phyloP scores from a whole-genome alignment of 2,888 invertebrate genomes.

The Branchellion lobata region DNA sequence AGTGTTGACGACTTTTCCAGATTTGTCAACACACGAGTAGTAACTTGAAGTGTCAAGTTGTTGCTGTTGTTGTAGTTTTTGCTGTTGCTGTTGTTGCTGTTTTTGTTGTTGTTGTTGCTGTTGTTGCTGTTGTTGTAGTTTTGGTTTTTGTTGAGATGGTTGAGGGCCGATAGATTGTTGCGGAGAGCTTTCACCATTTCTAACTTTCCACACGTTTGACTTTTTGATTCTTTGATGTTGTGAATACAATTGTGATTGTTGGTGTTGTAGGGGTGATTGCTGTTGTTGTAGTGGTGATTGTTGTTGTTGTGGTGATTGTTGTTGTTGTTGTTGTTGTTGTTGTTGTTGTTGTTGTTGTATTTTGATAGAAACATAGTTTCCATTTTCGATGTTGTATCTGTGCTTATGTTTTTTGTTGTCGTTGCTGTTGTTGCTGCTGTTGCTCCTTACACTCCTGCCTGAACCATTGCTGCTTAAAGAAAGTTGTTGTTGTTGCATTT shows the following conservation, averaged over 20 bases:
- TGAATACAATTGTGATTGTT: neutral
- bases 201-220: no score
- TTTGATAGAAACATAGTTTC: no score
- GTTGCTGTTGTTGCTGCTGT: constrained; percentile 3
- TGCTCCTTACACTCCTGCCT: neutral
- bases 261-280: no score
- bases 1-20: no score
- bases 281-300: no score
- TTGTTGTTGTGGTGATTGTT: neutral
- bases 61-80: neutral
- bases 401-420: constrained; percentile 1
- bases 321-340: constrained; percentile 5
- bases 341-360: neutral
- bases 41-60: neutral
- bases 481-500: neutral
- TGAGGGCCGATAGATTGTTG: neutral
- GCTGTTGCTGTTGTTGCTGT: neutral
- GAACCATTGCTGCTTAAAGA: constrained; percentile 6
- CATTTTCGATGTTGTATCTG: no score
- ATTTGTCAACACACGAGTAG: no score
- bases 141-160: neutral
- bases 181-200: neutral
- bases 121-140: neutral
- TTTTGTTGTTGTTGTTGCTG: constrained; percentile 2
- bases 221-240: no score